Percentiles rank a stretch among this genome's conserved stretches.
phyloP scores from a whole-genome alignment of 2,888 invertebrate species.

The Phlogophora meticulosa region DNA sequence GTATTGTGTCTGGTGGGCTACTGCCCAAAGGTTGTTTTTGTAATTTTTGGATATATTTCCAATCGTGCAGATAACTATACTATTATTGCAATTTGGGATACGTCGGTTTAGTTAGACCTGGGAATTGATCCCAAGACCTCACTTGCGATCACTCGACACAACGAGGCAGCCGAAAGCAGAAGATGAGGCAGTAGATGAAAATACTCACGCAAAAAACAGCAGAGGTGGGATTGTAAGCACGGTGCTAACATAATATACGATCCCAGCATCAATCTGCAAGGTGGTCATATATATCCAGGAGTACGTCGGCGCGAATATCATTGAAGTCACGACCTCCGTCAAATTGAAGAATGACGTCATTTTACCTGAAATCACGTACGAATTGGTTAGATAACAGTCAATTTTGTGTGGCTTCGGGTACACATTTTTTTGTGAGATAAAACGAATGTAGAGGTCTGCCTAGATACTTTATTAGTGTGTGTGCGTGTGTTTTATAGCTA shows the following conservation, averaged over 20 bases:
- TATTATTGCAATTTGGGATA: no score
- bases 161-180: no score
- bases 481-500: not conserved
- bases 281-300: conserved; percentile 93
- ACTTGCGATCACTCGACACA: no score
- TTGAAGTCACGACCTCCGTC: conserved; percentile 93
- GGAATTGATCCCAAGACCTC: no score
- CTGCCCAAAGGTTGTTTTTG: no score
- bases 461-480: conserved; percentile 1
- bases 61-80: no score
- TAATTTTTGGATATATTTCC: no score
- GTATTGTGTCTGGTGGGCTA: no score
- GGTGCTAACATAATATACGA: conserved; percentile 93
- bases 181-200: no score
- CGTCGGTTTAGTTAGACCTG: no score
- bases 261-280: conserved; percentile 92
- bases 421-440: conserved; percentile 28
- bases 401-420: conserved; percentile 30
- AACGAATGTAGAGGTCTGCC: conserved; percentile 10
- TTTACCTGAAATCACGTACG: conserved; percentile 89
- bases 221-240: conserved; percentile 92
- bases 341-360: conserved; percentile 94
- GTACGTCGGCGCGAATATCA: conserved; percentile 94
- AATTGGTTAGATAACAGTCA: conserved; percentile 41
- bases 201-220: conserved; percentile 91